These are phyloP conservation scores for Cotesia congregata DNA, from an alignment of 2,888 invertebrate genomes.

Conservation along the genomic window DNA sequence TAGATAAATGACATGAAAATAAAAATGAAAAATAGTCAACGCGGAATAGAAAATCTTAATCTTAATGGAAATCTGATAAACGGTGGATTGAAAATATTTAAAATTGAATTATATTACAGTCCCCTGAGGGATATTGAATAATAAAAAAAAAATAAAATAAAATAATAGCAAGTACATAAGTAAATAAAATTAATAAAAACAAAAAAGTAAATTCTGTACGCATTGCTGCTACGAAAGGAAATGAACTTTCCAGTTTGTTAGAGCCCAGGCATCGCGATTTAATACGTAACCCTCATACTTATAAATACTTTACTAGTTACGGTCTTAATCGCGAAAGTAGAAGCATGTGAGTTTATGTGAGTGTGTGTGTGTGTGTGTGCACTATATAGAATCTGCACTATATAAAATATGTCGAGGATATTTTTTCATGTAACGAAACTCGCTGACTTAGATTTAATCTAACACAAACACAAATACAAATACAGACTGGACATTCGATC, in stretches of 20 bases:
- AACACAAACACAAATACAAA: too few species aligned
- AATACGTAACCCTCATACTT: conserved; percentile 30
- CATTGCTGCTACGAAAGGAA: conserved; percentile 54
- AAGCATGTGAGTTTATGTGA: conserved; percentile 34
- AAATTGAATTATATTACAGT: not conserved
- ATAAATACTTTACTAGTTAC: conserved; percentile 40
- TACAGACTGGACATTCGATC: not conserved
- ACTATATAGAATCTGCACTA: conserved; percentile 2
- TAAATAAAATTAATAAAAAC: conserved; percentile 3
- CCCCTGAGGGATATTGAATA: conserved; percentile 27
- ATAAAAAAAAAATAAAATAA: not conserved
- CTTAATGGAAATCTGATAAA: conserved; percentile 28
- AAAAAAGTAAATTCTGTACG: conserved; percentile 42
- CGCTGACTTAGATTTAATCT: not conserved
- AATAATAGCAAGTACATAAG: conserved; percentile 3
- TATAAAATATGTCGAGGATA: not conserved
- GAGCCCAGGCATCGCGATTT: not conserved
- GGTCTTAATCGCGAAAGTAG: conserved; percentile 52
- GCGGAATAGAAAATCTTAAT: conserved; percentile 8
- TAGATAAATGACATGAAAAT: too few species aligned
- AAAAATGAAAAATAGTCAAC: not conserved
- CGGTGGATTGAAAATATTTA: not conserved
- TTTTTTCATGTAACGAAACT: not conserved
- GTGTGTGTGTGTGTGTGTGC: not conserved
- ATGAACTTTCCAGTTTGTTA: conserved; percentile 48